Conservation (phyloP, 2,797 vertebrate genomes). For the Psittacula derbiana region DNA sequence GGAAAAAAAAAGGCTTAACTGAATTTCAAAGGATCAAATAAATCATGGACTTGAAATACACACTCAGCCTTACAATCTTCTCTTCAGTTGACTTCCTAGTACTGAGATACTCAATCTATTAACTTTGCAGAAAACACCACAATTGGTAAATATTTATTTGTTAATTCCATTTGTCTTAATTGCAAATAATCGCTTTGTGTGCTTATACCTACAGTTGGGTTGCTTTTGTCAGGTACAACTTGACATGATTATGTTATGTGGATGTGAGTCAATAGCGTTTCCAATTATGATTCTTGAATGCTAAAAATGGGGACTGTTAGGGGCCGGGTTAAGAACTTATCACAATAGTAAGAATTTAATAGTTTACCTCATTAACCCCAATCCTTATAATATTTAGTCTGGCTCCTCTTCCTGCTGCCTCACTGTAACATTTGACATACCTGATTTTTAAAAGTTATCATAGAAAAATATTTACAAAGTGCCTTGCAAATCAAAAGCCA, state of each 20-base stretch:
- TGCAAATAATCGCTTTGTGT: neutral
- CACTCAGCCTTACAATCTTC: neutral
- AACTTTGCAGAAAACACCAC: neutral
- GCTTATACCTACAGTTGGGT: neutral
- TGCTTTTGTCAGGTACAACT: neutral
- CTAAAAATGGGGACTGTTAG: neutral
- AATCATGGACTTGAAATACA: neutral
- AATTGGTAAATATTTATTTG: neutral
- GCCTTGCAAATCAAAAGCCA: neutral
- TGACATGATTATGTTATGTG: neutral
- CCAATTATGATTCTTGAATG: neutral
- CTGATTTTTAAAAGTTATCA: neutral
- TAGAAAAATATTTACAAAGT: neutral
- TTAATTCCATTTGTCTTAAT: neutral
- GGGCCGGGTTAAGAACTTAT: neutral
- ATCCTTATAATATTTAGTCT: neutral
- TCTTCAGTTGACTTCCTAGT: neutral
- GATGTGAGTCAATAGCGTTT: neutral
- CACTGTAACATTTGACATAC: neutral
- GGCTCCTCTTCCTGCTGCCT: neutral
- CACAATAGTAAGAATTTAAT: neutral
- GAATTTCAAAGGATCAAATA: neutral
- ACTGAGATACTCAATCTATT: neutral
- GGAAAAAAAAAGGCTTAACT: neutral
- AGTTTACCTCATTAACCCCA: neutral